Evolutionary conservation across 1,140 invertebrate species (phyloP).

Genomic region (Anagrus nilaparvatae): DNA sequence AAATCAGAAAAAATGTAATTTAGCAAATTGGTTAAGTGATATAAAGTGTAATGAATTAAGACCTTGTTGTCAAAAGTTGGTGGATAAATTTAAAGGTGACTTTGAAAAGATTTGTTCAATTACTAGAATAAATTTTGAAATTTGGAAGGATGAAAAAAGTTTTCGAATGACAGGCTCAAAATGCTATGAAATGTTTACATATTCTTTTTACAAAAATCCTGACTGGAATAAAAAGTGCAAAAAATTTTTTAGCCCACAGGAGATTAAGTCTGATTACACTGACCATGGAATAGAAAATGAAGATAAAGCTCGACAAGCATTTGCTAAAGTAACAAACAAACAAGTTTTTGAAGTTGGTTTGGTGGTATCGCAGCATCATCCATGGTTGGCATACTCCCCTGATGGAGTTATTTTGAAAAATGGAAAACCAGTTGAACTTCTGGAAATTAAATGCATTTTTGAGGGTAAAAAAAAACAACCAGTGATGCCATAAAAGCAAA

Average conservation of each 20-base stretch:
- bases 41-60: too few relatives aligned
- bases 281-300: conserved; percentile 12
- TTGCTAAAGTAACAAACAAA: neutral
- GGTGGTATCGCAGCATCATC: conserved; percentile 8
- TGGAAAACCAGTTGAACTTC: conserved; percentile 6
- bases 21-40: too few relatives aligned
- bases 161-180: conserved; percentile 7
- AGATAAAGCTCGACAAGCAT: conserved; percentile 1
- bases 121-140: too few relatives aligned
- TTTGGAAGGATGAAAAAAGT: conserved; percentile 4
- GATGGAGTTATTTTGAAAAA: conserved; percentile 16
- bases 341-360: conserved; percentile 6
- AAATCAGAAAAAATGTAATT: too few relatives aligned
- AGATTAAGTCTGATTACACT: neutral
- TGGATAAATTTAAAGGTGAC: too few relatives aligned
- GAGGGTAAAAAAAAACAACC: conserved; percentile 14
- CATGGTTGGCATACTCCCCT: conserved; percentile 13
- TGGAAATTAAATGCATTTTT: conserved; percentile 19
- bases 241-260: conserved; percentile 10
- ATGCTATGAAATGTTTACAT: conserved; percentile 6
- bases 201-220: conserved; percentile 9
- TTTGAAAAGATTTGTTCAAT: too few relatives aligned
- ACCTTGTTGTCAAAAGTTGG: too few relatives aligned
- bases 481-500: conserved; percentile 6
- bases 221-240: conserved; percentile 12